Percentiles rank a stretch among this genome's conserved stretches.
Conservation (phyloP, 2,888 invertebrate species). For the Syrphus vitripennis region DNA sequence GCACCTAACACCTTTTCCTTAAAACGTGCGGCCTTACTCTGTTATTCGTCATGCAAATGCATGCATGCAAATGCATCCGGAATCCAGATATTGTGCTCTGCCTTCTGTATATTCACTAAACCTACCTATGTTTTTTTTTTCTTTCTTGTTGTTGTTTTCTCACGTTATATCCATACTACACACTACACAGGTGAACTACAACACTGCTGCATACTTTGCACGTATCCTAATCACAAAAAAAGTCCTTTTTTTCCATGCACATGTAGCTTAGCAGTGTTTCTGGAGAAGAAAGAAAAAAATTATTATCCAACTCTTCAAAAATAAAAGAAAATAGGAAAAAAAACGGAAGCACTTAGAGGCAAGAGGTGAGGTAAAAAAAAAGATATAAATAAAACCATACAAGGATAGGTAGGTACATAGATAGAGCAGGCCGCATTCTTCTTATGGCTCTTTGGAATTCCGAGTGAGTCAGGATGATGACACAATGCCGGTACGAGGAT, state of each 20-base stretch:
- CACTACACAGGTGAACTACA: constrained; percentile 31
- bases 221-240: constrained; percentile 12
- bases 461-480: constrained; percentile 38
- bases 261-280: constrained; percentile 28
- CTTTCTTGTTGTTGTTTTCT: too few relatives aligned
- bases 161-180: constrained; percentile 18
- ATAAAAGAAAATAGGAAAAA: neutral
- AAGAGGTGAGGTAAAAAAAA: neutral
- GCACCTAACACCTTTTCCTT: constrained; percentile 36
- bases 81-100: constrained; percentile 32
- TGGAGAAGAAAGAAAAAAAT: too few relatives aligned
- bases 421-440: constrained; percentile 17
- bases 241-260: neutral
- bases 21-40: constrained; percentile 20
- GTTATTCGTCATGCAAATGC: neutral
- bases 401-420: too few relatives aligned
- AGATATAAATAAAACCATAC: constrained; percentile 17
- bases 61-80: constrained; percentile 37
- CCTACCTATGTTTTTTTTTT: constrained; percentile 24
- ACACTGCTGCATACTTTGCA: constrained; percentile 54
- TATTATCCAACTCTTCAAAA: neutral
- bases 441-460: constrained; percentile 45
- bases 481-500: constrained; percentile 36
- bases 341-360: constrained; percentile 33
- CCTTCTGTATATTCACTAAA: too few relatives aligned